Evolutionary conservation across 2,113 vertebrate genomes (phyloP).

Genomic region (Lichenostomus cassidix): DNA sequence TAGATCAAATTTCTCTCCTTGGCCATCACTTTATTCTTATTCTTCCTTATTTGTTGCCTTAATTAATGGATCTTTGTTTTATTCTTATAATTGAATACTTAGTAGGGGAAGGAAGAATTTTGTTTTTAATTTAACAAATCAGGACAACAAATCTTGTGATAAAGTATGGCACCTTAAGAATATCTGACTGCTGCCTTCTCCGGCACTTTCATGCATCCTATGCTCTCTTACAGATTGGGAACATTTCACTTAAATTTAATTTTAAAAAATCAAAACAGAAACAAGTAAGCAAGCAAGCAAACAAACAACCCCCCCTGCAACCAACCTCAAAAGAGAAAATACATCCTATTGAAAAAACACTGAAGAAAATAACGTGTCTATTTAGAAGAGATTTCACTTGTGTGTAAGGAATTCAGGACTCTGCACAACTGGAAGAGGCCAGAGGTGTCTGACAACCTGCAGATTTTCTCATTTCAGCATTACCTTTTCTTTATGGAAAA

Average conservation of each 20-base stretch:
- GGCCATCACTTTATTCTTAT: neutral
- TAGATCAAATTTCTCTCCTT: neutral
- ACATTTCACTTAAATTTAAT: neutral
- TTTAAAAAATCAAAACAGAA: neutral
- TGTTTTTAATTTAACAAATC: neutral
- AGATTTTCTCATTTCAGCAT: neutral
- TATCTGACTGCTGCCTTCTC: neutral
- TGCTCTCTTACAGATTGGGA: neutral
- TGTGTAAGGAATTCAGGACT: neutral
- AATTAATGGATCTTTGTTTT: neutral
- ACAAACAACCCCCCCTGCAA: neutral
- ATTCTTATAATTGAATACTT: neutral
- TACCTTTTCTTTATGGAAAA: neutral
- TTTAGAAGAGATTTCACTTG: neutral
- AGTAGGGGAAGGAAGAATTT: neutral
- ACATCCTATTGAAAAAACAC: neutral
- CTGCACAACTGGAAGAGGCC: neutral
- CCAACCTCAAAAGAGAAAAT: neutral
- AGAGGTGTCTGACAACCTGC: neutral
- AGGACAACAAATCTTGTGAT: neutral
- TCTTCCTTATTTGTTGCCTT: neutral
- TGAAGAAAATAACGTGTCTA: neutral
- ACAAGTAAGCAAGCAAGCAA: neutral
- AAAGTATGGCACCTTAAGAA: neutral
- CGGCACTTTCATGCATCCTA: neutral